A percentile compares a stretch with the other conserved stretches of the same genome.
Conservation (phyloP, 2,797 vertebrate species). For the Graptemys geographica region DNA sequence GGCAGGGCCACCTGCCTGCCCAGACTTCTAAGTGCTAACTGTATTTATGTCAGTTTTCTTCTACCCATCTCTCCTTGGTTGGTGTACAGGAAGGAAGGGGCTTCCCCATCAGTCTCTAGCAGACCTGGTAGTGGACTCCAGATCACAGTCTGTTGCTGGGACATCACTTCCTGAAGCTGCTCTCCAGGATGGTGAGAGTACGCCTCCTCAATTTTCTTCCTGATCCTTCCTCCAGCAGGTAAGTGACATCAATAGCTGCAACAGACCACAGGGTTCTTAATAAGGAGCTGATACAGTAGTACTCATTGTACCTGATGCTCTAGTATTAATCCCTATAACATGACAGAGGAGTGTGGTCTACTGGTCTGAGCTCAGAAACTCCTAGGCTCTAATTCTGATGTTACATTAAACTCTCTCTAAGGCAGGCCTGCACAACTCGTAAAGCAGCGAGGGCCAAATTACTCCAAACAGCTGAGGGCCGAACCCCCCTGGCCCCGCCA, state of each 20-base stretch:
- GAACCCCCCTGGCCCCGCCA: too few relatives aligned
- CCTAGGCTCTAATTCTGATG: background rate
- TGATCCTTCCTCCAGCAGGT: constrained; percentile 95
- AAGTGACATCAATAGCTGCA: constrained; percentile 97
- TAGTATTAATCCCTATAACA: background rate
- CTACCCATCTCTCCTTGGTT: constrained; percentile 63
- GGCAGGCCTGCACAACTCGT: too few relatives aligned
- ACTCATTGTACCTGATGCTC: background rate
- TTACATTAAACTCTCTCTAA: background rate
- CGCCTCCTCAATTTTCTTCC: constrained; percentile 91
- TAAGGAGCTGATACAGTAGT: background rate
- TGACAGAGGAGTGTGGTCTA: background rate
- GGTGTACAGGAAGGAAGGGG: constrained; percentile 49
- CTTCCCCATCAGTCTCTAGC: constrained; percentile 29
- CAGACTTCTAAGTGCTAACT: constrained; percentile 67
- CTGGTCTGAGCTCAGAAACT: background rate
- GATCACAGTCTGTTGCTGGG: background rate
- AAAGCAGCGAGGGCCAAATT: too few relatives aligned
- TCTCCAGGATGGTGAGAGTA: constrained; percentile 91
- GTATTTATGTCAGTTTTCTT: constrained; percentile 59
- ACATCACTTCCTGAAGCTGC: constrained; percentile 91
- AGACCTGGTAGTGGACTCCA: constrained; percentile 34
- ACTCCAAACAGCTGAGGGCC: too few relatives aligned
- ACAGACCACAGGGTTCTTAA: constrained; percentile 36
- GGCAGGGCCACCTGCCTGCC: constrained; percentile 34